Base-by-base conservation (phyloP, 2,888 invertebrate species). In the Cremastinae sp. region DNA sequence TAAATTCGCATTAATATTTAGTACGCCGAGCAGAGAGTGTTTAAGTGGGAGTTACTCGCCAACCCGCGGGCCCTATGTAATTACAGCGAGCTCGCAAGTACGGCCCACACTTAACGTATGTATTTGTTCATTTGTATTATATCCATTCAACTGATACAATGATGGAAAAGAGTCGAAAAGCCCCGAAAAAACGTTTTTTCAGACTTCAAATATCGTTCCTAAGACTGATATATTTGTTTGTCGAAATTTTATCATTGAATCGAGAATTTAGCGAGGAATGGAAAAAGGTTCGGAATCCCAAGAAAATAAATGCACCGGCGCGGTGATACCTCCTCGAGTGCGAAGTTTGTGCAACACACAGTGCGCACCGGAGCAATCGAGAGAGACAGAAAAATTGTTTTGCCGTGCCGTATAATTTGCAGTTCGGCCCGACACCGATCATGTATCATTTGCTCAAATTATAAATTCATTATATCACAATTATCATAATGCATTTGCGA, bases 391-490 rank as follows among this genome's bases (percentile, higher is more conserved):
- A 83, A 85, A 85, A 86, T 84, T 82, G 81, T 86, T 85, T 80
- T 76, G 83, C 84, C 82, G 84, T 79, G 85, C 86, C 83, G 82
- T 88, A 81, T 88, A 88, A 88, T 88, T 87, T 88, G 76, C 84
- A 82, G 74, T 76, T 78, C 79, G 80, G 81, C 79, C 86, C 83
- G 84, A 84, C 79, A 74, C 78, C 83, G 83, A 87, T 86, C 87
- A 85, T 85, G 86, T 87, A 87, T 88, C 88, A 88, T 88, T 88
- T 87, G 84, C 82, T 80, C 83, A 85, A 88, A 88, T 88, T 88
- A 87, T 88, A 88, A 88, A 88, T 88, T 88, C 89, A 87, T 88
- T 88, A 89, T 88, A 87, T 86, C 85, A 86, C 86, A 87, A 88
- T 88, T 87, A 88, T 88, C 84, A 84, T 86, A 86, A 88, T 86